Evolutionary conservation across 1,140 invertebrate species (phyloP).

Genomic region (Anadara kagoshimensis): DNA sequence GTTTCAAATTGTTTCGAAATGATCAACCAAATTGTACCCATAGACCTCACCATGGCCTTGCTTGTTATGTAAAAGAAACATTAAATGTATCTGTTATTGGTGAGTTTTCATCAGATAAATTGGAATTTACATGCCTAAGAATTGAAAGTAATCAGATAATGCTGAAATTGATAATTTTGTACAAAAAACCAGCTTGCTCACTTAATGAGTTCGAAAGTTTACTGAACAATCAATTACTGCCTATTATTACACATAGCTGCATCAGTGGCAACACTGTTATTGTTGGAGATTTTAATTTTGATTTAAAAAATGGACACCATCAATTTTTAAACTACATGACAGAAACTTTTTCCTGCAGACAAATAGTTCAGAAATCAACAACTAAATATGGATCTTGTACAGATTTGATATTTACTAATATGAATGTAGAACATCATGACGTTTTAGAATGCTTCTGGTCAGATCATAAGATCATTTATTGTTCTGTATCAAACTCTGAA

Average conservation of each 20-base stretch:
- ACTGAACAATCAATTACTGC: background rate
- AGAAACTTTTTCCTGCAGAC: constrained; percentile 15
- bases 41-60: constrained; percentile 30
- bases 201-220: constrained; percentile 2
- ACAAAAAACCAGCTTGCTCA: constrained; percentile 15
- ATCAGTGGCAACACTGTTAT: background rate
- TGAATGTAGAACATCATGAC: too few species aligned
- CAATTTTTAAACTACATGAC: constrained; percentile 27
- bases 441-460: too few species aligned
- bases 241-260: background rate
- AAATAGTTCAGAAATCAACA: constrained; percentile 13
- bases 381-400: constrained; percentile 4
- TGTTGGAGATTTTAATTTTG: constrained; percentile 33
- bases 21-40: background rate
- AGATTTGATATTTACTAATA: constrained; percentile 16
- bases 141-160: too few species aligned
- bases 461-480: too few species aligned
- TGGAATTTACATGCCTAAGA: too few species aligned
- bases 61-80: constrained; percentile 12
- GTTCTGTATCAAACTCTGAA: too few species aligned
- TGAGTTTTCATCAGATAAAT: too few species aligned
- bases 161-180: background rate
- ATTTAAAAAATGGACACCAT: constrained; percentile 15
- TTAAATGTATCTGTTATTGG: background rate
- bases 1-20: constrained; percentile 12